phyloP scores from a whole-genome alignment of 2,797 vertebrate species.

The Clarias fuscus region DNA sequence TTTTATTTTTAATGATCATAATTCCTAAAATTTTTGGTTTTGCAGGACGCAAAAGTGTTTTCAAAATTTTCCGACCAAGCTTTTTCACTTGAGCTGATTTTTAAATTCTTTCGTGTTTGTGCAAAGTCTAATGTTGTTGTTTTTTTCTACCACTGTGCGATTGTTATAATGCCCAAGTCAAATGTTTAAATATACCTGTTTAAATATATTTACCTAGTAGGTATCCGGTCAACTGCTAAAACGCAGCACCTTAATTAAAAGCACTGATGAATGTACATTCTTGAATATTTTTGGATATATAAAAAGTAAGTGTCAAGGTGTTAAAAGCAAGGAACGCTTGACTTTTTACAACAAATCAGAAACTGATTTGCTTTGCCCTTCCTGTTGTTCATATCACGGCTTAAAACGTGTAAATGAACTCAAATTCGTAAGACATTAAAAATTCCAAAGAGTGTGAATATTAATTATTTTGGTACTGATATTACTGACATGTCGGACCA shows the following conservation, averaged over 20 bases:
- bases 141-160: background rate
- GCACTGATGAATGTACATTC: conserved; percentile 5
- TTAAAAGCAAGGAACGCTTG: background rate
- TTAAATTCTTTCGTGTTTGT: background rate
- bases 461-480: background rate
- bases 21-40: background rate
- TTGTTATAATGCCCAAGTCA: background rate
- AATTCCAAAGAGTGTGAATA: background rate
- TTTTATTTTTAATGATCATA: background rate
- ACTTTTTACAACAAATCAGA: background rate
- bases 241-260: background rate
- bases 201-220: background rate
- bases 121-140: background rate
- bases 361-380: background rate
- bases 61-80: background rate
- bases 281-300: background rate
- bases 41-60: no score
- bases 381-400: conserved; percentile 2
- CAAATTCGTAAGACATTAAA: background rate
- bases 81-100: background rate
- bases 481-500: background rate
- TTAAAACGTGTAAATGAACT: background rate
- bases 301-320: no score
- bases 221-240: background rate
- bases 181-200: conserved; percentile 11